Base-by-base conservation (phyloP, 2,888 invertebrate genomes). In the Noctua pronuba region DNA sequence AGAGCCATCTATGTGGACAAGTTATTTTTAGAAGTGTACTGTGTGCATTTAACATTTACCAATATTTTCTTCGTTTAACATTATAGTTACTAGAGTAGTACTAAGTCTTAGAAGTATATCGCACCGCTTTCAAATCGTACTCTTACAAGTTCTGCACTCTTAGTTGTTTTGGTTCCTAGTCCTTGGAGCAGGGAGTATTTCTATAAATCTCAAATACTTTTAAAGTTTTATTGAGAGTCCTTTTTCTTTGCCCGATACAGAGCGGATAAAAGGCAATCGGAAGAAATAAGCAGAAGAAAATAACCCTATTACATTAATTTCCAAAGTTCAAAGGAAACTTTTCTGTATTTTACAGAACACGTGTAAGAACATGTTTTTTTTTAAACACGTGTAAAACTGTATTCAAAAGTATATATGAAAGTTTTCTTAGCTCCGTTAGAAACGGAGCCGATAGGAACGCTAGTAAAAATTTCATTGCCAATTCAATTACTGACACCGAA, bases 61-160 rank as follows among this genome's bases (percentile, higher is more conserved):
- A 73, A 52, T 13, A 31, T 52, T 58, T 71, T 62, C 8, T 38
- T 28, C 28, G 18, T 41, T 28, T 18, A 2, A 38, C 28, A 28
- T 38, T 21, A 28, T 41, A 38, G n/a, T 8, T 16, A 24, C 31
- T 6, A 41, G 41, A 41, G 41, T 41, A 41, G 10, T 41, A 11
- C 10, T 44, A 66, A 41, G 24, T 75, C 62, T 60, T 70, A 41
- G 18, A 49, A 41, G 52, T n/a, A 64, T 69, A n/a, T 24, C 49
- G n/a, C 11, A 52, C 28, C 46, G 41, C 21, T 62, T 68, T 31
- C 2, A 49, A 35, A 46, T 24, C 7, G 44, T 31, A 21, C 24
- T 31, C 62, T 13, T 68, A 35, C 13, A 64, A 55, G n/a, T 46
- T 44, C 31, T 68, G 31, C 46, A 72, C 21, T n/a, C 38, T 52